phyloP scores from a whole-genome alignment of 2,113 vertebrate species.

The Muscicapa adusta region DNA sequence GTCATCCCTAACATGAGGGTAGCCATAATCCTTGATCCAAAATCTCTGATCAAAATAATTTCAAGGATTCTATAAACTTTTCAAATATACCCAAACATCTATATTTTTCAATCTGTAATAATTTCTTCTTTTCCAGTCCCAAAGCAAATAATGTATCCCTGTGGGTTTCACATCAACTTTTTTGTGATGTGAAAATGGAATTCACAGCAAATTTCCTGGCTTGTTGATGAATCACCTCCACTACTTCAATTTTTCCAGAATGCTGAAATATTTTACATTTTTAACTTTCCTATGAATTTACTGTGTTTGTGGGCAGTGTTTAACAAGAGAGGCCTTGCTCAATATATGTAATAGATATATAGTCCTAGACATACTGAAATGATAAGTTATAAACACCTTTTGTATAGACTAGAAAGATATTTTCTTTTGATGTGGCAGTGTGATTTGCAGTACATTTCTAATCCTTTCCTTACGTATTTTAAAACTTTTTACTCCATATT shows the following conservation, averaged over 20 bases:
- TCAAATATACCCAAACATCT: neutral
- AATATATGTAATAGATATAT: neutral
- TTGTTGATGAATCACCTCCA: neutral
- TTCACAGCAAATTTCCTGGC: neutral
- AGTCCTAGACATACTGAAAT: neutral
- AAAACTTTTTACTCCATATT: neutral
- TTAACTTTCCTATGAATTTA: neutral
- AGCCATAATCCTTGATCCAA: neutral
- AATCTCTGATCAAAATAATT: neutral
- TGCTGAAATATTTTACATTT: neutral
- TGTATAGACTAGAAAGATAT: neutral
- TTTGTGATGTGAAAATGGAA: neutral
- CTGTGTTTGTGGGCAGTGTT: neutral
- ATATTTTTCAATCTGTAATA: neutral
- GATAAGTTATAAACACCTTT: neutral
- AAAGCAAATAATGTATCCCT: neutral
- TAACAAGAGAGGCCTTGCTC: neutral
- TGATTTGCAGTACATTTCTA: neutral
- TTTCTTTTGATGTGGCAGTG: neutral
- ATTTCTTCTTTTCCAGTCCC: neutral
- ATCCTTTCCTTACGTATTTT: neutral
- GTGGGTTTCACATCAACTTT: neutral
- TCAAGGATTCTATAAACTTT: neutral
- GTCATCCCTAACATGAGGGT: neutral
- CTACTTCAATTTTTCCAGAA: neutral